These are phyloP conservation scores for Pterocles orientalis DNA, from an alignment of 2,113 vertebrate genomes.

Conservation along the genomic window DNA sequence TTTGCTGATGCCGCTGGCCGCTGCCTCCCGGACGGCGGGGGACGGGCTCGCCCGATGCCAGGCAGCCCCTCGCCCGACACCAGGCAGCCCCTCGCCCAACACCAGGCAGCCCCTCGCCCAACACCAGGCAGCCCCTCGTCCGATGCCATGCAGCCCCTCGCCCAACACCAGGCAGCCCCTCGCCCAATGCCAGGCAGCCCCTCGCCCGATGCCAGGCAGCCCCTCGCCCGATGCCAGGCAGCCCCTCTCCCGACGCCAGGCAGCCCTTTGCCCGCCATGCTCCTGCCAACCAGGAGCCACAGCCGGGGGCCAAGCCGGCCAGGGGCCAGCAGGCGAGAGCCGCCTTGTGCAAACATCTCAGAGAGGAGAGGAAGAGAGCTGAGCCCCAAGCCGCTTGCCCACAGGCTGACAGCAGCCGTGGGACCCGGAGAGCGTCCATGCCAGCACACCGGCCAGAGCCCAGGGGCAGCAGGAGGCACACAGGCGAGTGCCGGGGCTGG, in stretches of 20 bases:
- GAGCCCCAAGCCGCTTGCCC: not conserved
- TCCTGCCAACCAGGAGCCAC: not conserved
- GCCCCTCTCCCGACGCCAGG: too few relatives aligned
- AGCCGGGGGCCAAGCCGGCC: fast-evolving
- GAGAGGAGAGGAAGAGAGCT: not conserved
- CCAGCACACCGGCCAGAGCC: not conserved
- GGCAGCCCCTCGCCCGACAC: not conserved
- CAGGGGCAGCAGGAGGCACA: not conserved
- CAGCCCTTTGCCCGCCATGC: not conserved
- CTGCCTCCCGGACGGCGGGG: not conserved
- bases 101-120: too few relatives aligned
- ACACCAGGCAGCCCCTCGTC: too few relatives aligned
- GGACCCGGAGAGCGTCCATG: not conserved
- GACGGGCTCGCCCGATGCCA: fast-evolving
- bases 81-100: too few relatives aligned
- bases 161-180: too few relatives aligned
- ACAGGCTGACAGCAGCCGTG: not conserved
- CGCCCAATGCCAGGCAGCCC: too few relatives aligned
- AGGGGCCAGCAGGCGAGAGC: not conserved
- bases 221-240: too few relatives aligned
- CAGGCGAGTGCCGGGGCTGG: fast-evolving
- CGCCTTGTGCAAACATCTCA: too few relatives aligned
- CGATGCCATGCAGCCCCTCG: too few relatives aligned
- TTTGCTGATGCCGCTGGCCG: not conserved
- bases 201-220: too few relatives aligned